Percentiles rank a stretch among this genome's conserved stretches.
Evolutionary conservation across 2,797 vertebrate genomes (phyloP).

Genomic region (Gymnodraco acuticeps): DNA sequence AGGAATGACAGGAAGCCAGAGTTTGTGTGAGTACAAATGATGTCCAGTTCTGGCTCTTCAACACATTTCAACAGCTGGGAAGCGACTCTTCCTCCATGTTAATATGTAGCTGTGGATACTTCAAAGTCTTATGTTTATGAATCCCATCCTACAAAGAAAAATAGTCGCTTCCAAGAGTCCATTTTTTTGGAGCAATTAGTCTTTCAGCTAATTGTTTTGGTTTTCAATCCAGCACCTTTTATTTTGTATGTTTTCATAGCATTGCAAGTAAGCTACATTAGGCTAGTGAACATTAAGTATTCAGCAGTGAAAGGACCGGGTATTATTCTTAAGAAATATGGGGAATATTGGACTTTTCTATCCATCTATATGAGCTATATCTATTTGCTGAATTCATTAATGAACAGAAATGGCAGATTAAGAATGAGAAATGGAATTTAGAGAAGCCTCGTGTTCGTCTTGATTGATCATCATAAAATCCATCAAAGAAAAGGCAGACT

Average conservation of each 20-base stretch:
- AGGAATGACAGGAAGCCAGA: slow-evolving; percentile 7
- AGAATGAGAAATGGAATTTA: slow-evolving; percentile 12
- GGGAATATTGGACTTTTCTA: background rate
- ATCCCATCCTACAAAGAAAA: slow-evolving; percentile 12
- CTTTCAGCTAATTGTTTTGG: background rate
- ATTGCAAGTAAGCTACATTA: background rate
- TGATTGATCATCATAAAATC: slow-evolving; percentile 6
- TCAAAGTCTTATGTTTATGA: slow-evolving; percentile 4
- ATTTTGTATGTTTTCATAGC: background rate
- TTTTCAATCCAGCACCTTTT: background rate
- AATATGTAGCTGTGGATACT: slow-evolving; percentile 10
- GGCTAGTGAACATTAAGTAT: background rate
- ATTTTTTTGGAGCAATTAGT: too few relatives aligned
- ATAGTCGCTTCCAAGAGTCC: background rate
- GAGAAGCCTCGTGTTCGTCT: background rate
- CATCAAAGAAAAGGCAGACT: slow-evolving; percentile 24
- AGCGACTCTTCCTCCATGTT: slow-evolving; percentile 10
- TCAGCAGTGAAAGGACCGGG: background rate
- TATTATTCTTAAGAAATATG: background rate
- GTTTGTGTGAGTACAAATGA: slow-evolving; percentile 6
- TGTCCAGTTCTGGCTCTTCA: slow-evolving; percentile 18
- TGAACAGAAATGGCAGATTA: slow-evolving; percentile 7
- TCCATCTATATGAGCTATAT: background rate
- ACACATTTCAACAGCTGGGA: slow-evolving; percentile 13
- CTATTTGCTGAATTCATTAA: background rate